Base-by-base conservation (phyloP, 2,113 vertebrate genomes). In the Tachysurus vachellii region DNA sequence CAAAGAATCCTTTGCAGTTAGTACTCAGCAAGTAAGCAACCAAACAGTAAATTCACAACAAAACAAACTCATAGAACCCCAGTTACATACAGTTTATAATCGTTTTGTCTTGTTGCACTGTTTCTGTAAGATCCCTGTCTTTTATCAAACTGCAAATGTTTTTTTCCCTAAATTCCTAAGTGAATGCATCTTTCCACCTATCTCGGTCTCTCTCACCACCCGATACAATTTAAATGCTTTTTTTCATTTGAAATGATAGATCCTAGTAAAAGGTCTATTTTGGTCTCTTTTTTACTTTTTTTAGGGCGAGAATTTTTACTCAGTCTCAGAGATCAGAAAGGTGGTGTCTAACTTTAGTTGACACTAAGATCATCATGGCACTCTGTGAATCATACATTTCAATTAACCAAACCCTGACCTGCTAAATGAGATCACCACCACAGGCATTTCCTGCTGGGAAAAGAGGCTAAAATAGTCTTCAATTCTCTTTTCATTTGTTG, bases 341-440 rank as follows among this genome's bases (percentile, higher is more conserved):
- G 76, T 79, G 71, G 26, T 70, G 75, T 88, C 87, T 88, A 88
- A 85, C 66, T 87, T 88, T 90, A 90, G 87, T 53, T 85, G 82
- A 87, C 28, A 59, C 71, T 26, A 50, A 80, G 80, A 85, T 87
- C 75, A 84, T 66, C 47, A 56, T 84, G 75, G 68, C 14, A 6
- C 75, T 80, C 86, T 64, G 56, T 66, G 86, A 83, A 80, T 85
- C 61, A 26, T 53, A 59, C 28, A 50, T 57, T 84, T 84, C 87
- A 90, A 90, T 90, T 90, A 90, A 85, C 59, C 85, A 88, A 70
- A 85, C 61, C 80, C 68, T 82, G 89, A 88, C 87, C 87, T 88
- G 50, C 82, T 84, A 88, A 90, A 90, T 87, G 87, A 88, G 89
- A 85, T 86, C 77, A 82, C 12, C n/a, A n/a, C n/a, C n/a, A n/a